Conservation (phyloP, 2,888 invertebrate species). For the Carpatolechia fugitivella region DNA sequence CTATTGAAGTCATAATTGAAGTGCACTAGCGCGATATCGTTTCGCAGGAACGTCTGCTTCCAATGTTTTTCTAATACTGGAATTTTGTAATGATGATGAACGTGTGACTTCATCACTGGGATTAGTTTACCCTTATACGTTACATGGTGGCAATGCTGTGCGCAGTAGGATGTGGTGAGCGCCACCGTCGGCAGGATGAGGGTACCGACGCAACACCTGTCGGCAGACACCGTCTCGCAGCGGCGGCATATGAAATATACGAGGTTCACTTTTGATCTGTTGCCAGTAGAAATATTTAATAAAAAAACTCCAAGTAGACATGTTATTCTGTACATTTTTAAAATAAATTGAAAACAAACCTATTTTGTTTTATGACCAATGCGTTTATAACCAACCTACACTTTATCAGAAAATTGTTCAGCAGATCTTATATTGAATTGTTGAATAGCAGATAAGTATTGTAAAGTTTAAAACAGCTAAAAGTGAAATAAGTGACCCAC, state of each 20-base stretch:
- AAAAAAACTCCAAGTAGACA: neutral
- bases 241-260: neutral
- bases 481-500: too few species aligned
- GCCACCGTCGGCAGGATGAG: conserved; percentile 39
- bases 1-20: conserved; percentile 5
- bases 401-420: neutral
- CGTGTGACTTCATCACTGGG: conserved; percentile 25
- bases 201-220: conserved; percentile 46
- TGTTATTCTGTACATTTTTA: neutral
- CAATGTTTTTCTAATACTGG: conserved; percentile 7
- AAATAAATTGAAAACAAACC: neutral
- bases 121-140: conserved; percentile 4
- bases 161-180: conserved; percentile 48
- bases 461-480: too few species aligned
- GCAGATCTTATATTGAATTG: too few species aligned
- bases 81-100: conserved; percentile 28
- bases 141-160: conserved; percentile 40
- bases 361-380: neutral
- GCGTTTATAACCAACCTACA: too few species aligned
- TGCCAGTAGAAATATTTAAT: neutral
- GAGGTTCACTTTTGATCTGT: neutral
- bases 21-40: conserved; percentile 32
- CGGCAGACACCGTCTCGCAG: neutral
- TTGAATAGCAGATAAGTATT: neutral
- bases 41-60: conserved; percentile 16